A percentile compares a stretch with the other conserved stretches of the same genome.
Evolutionary conservation across 2,113 vertebrate species (phyloP).

Genomic region (Chrysemys picta): DNA sequence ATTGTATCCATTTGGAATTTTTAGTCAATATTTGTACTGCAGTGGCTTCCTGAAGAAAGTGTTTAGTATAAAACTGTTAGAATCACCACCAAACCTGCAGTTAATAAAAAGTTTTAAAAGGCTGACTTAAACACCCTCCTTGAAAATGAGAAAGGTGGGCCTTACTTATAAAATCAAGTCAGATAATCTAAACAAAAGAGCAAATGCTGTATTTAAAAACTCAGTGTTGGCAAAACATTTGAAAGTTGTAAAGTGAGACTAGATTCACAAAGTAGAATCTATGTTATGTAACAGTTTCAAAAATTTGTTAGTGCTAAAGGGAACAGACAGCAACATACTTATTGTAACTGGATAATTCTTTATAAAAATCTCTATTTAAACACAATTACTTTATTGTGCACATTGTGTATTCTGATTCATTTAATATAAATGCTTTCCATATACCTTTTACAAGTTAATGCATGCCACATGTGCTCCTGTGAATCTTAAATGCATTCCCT

Average conservation of each 20-base stretch:
- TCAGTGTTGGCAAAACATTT: background rate
- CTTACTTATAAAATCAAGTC: background rate
- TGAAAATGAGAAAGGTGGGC: background rate
- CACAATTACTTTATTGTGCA: slow-evolving; percentile 1
- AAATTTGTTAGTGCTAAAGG: background rate
- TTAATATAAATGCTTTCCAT: slow-evolving; percentile 39
- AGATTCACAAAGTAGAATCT: background rate
- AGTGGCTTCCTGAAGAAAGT: background rate
- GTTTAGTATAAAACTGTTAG: background rate
- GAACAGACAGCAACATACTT: background rate
- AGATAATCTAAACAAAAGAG: background rate
- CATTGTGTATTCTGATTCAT: slow-evolving; percentile 13
- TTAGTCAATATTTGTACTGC: background rate
- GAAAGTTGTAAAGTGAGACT: slow-evolving; percentile 8
- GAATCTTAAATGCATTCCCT: slow-evolving; percentile 29
- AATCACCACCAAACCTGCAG: background rate
- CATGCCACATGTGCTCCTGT: slow-evolving; percentile 37
- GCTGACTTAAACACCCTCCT: background rate
- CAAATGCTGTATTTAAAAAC: background rate
- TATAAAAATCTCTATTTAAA: background rate
- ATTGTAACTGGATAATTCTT: background rate
- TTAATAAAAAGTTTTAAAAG: background rate
- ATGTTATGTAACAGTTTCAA: background rate
- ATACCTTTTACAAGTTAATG: slow-evolving; percentile 45
- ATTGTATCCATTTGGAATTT: background rate